Percentiles rank a stretch among this genome's conserved stretches.
phyloP scores from a whole-genome alignment of 2,113 vertebrate species.

The Sinocyclocheilus anophthalmus region DNA sequence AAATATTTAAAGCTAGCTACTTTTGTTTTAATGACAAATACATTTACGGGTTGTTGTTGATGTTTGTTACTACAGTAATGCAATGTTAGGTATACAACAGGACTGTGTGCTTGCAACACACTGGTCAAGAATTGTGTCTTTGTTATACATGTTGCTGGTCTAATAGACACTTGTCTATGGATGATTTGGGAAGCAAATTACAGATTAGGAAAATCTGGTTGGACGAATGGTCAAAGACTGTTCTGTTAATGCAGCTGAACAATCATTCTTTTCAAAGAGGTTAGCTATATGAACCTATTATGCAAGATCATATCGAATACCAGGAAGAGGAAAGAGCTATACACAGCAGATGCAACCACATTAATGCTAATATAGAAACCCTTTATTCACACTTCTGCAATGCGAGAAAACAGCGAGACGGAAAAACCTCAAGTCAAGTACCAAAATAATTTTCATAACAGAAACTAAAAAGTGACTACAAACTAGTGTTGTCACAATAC shows the following conservation, averaged over 20 bases:
- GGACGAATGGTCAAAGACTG: not conserved
- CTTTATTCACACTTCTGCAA: not conserved
- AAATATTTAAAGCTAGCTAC: not conserved
- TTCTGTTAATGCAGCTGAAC: not conserved
- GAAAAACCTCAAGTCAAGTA: conserved; percentile 10
- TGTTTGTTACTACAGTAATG: not conserved
- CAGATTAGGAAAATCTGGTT: conserved; percentile 3
- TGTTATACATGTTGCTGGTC: not conserved
- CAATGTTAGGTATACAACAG: not conserved
- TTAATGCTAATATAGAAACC: not conserved
- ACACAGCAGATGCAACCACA: not conserved
- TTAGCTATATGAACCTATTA: not conserved
- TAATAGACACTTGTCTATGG: not conserved
- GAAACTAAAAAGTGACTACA: not conserved
- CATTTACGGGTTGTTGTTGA: not conserved
- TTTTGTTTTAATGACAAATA: not conserved
- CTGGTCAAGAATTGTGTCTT: not conserved
- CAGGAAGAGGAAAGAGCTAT: conserved; percentile 3
- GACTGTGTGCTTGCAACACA: not conserved
- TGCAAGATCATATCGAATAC: not conserved
- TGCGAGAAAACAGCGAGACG: not conserved
- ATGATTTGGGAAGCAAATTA: not conserved
- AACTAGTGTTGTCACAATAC: not conserved
- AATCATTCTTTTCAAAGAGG: not conserved
- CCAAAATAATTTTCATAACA: not conserved